phyloP scores from a whole-genome alignment of 2,113 vertebrate species.

The Zootoca vivipara region DNA sequence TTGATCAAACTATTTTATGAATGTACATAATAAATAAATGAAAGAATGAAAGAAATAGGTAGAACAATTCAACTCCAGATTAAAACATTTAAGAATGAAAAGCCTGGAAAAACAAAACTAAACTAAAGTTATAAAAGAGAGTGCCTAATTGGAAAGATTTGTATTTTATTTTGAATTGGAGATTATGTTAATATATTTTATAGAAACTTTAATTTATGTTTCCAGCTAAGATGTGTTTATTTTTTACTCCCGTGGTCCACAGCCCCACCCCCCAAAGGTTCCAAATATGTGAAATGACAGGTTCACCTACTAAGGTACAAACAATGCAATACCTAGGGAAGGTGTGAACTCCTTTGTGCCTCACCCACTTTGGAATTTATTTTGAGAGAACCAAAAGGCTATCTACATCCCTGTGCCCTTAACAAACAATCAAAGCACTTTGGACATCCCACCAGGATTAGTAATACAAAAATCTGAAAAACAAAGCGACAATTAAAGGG shows the following conservation, averaged over 20 bases:
- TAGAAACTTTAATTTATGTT: background rate
- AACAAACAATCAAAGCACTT: background rate
- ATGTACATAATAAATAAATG: background rate
- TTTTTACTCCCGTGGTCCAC: background rate
- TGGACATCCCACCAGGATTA: background rate
- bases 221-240: background rate
- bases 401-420: background rate
- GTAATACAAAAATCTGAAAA: background rate
- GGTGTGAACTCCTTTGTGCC: background rate
- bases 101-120: background rate
- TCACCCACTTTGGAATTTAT: background rate
- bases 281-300: background rate
- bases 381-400: background rate
- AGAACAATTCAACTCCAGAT: background rate
- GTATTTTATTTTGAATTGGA: slow-evolving; percentile 40
- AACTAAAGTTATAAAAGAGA: background rate
- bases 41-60: background rate
- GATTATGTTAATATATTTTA: slow-evolving; percentile 11
- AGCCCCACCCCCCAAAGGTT: background rate
- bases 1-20: slow-evolving; percentile 44
- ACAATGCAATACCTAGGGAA: background rate
- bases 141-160: slow-evolving; percentile 27
- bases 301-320: background rate
- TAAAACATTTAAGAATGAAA: background rate
- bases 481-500: background rate